A percentile compares a stretch with the other conserved stretches of the same genome.
Conservation (phyloP, 2,113 vertebrate species). For the Megaceryle torquata region DNA sequence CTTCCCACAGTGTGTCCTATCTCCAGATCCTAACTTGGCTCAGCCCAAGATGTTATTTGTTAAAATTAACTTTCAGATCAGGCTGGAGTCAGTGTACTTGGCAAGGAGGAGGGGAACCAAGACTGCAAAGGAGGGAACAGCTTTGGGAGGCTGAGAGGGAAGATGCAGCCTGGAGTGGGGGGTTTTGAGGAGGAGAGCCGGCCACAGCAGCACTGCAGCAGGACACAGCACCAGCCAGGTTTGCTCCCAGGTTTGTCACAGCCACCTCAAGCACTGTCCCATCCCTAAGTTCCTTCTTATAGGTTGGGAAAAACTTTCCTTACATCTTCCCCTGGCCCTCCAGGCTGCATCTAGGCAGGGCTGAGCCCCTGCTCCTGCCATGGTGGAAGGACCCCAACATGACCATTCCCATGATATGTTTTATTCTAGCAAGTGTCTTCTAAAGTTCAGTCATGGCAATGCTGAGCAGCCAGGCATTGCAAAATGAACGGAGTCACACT, state of each 20-base stretch:
- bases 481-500: not conserved
- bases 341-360: not conserved
- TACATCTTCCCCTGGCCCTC: not conserved
- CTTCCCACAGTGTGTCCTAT: conserved; percentile 30
- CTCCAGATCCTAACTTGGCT: conserved; percentile 61
- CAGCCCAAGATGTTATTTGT: conserved; percentile 40
- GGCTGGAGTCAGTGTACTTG: conserved; percentile 19
- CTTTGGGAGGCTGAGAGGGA: not conserved
- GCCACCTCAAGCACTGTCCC: not conserved
- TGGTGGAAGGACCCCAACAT: fast-evolving
- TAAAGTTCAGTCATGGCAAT: not conserved
- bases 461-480: not conserved
- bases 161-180: not conserved
- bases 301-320: not conserved
- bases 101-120: conserved; percentile 10
- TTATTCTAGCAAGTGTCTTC: not conserved
- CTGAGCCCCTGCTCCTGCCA: not conserved
- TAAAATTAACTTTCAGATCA: conserved; percentile 66
- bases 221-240: not conserved
- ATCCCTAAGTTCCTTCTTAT: not conserved
- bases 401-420: not conserved
- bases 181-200: not conserved
- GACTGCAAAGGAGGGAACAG: not conserved
- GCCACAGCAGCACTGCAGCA: not conserved
- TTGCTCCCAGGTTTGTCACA: not conserved